These are phyloP conservation scores for Anthopleura sola DNA, from an alignment of 64 coral and sea anemone genomes.

Conservation along the genomic window DNA sequence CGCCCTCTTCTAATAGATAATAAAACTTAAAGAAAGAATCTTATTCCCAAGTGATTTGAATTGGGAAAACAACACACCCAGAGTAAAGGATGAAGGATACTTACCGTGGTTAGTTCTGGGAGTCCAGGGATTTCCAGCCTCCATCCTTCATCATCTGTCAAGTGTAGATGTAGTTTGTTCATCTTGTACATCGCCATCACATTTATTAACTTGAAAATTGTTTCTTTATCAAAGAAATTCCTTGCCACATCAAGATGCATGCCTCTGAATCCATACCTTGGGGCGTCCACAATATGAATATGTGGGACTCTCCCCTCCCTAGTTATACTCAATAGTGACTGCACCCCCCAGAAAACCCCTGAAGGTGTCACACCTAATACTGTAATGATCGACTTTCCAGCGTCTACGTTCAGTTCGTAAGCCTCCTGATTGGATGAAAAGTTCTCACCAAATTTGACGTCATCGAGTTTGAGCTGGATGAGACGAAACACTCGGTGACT, in stretches of 20 bases:
- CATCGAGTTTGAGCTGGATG: constrained; percentile 44
- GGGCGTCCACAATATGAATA: constrained; percentile 49
- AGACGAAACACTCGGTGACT: constrained; percentile 10
- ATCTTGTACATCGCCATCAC: constrained; percentile 64
- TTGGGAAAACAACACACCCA: too few species aligned
- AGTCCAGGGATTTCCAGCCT: constrained; percentile 61
- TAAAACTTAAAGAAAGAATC: too few species aligned
- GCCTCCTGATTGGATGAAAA: constrained; percentile 11
- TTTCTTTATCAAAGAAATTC: constrained; percentile 49
- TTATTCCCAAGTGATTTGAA: too few species aligned
- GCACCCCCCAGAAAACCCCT: constrained; percentile 57
- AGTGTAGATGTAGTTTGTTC: constrained; percentile 57
- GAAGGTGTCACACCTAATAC: constrained; percentile 22
- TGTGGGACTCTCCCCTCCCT: constrained; percentile 29
- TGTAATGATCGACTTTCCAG: constrained; percentile 24
- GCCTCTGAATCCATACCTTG: constrained; percentile 56
- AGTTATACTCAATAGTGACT: constrained; percentile 42
- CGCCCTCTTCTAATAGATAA: too few species aligned
- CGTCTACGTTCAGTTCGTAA: constrained; percentile 43
- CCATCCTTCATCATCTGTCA: constrained; percentile 68
- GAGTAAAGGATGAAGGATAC: too few species aligned
- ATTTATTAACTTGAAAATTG: constrained; percentile 48
- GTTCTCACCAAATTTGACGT: neutral
- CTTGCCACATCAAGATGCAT: constrained; percentile 62
- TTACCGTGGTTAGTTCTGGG: constrained; percentile 34